Evolutionary conservation across 2,113 vertebrate species (phyloP).

Genomic region (Cathartes aura): DNA sequence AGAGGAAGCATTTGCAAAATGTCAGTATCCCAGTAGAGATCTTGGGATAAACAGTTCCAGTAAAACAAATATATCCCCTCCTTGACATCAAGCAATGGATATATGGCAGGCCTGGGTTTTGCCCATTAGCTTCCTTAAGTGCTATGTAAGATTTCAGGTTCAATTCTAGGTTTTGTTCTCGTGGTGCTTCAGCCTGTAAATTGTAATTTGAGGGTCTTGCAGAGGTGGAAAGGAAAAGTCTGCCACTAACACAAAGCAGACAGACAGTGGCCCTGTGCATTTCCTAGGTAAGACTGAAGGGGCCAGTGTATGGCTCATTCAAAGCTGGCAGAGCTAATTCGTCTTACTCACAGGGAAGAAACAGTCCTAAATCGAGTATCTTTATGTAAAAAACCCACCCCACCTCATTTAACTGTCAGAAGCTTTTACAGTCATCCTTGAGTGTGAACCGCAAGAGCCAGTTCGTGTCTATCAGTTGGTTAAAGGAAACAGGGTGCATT

Average conservation of each 20-base stretch:
- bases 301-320: neutral
- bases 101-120: neutral
- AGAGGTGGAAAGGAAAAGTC: neutral
- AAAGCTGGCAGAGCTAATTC: neutral
- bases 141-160: neutral
- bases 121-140: neutral
- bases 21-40: neutral
- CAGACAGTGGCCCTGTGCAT: neutral
- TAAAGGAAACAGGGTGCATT: neutral
- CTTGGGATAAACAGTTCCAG: neutral
- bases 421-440: neutral
- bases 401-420: neutral
- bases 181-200: neutral
- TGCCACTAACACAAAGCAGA: neutral
- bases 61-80: neutral
- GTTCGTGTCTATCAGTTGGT: neutral
- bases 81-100: neutral
- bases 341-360: neutral
- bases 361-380: neutral
- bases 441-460: neutral
- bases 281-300: slow-evolving; percentile 10
- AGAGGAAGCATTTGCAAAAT: slow-evolving; percentile 31
- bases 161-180: neutral
- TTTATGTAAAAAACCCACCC: neutral
- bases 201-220: neutral